These are phyloP conservation scores for Erithacus rubecula DNA, from an alignment of 2,797 vertebrate species.

Conservation along the genomic window DNA sequence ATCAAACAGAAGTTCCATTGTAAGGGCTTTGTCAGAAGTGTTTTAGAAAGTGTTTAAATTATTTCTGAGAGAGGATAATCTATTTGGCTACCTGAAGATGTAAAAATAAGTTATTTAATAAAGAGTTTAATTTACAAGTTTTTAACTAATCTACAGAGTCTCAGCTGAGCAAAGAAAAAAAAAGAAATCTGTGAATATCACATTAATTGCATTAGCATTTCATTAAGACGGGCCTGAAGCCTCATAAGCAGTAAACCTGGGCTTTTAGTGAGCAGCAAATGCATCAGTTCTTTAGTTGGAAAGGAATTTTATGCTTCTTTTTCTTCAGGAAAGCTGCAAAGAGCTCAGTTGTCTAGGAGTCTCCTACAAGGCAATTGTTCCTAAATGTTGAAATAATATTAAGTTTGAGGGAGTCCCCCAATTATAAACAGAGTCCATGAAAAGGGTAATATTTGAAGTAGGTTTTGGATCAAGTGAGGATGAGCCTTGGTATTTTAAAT, in stretches of 20 bases:
- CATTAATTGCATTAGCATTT: background rate
- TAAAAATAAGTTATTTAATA: background rate
- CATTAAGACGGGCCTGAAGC: background rate
- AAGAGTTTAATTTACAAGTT: background rate
- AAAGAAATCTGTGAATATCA: background rate
- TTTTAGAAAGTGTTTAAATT: background rate
- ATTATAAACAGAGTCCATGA: background rate
- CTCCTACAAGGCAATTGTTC: background rate
- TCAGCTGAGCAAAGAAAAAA: background rate
- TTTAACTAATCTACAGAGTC: background rate
- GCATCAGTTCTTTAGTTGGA: background rate
- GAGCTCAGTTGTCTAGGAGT: background rate
- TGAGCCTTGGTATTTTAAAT: background rate
- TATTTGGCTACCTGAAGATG: background rate
- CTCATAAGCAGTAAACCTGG: background rate
- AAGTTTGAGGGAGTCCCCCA: background rate
- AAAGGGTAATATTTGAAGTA: background rate
- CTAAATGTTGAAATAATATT: background rate
- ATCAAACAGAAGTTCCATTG: constrained; percentile 13
- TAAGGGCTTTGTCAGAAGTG: background rate
- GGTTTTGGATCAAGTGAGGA: background rate
- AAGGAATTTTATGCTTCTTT: background rate
- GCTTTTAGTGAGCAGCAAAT: background rate
- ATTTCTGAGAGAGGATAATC: background rate
- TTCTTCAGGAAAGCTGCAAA: background rate